phyloP scores from a whole-genome alignment of 1,140 invertebrate genomes.

The Trichomalopsis sarcophagae region DNA sequence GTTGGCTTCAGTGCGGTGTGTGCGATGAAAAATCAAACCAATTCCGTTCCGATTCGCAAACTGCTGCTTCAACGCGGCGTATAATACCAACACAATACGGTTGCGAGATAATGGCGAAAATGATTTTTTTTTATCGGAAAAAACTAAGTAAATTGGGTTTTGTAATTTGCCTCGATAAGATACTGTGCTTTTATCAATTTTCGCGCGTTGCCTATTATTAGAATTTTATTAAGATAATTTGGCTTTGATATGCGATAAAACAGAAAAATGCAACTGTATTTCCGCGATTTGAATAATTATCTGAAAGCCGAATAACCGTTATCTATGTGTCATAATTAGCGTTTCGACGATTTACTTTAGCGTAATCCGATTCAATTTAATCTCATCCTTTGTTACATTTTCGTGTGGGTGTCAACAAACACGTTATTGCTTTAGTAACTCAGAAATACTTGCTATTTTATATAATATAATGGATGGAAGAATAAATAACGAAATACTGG shows the following conservation, averaged over 20 bases:
- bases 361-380: background rate
- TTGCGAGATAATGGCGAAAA: background rate
- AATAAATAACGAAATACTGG: no score
- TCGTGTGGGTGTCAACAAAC: no score
- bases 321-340: constrained; percentile 30
- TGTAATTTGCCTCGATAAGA: background rate
- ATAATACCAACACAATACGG: background rate
- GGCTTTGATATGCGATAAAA: constrained; percentile 32
- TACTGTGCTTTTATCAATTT: background rate
- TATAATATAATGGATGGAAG: no score
- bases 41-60: no score
- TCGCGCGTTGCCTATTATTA: background rate
- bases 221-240: constrained; percentile 31
- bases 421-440: no score
- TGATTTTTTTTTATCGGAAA: constrained; percentile 9
- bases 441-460: no score
- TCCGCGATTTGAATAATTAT: constrained; percentile 35
- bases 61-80: no score
- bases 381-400: no score
- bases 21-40: no score
- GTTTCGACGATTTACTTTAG: constrained; percentile 20
- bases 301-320: constrained; percentile 1
- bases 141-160: background rate
- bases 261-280: constrained; percentile 37
- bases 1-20: no score